Conservation (phyloP, 2,113 vertebrate species). For the Nothobranchius kuhntae region DNA sequence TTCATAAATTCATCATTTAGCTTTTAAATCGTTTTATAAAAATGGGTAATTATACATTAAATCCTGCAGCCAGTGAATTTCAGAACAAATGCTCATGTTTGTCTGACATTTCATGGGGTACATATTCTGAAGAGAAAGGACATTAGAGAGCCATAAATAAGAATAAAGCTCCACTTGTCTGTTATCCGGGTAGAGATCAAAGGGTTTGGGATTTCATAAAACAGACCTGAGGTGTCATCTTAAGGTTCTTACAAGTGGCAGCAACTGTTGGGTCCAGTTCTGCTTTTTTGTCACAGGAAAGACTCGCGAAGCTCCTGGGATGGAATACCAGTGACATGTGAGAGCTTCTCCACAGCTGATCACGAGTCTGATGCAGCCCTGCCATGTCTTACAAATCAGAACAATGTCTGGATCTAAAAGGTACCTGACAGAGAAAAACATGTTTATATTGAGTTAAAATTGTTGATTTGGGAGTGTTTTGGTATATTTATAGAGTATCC, state of each 20-base stretch:
- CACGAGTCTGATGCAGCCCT: conserved; percentile 65
- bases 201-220: conserved; percentile 54
- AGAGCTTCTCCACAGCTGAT: conserved; percentile 75
- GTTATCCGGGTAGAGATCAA: conserved; percentile 26
- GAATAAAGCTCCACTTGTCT: conserved; percentile 34
- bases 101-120: not conserved
- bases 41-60: not conserved
- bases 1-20: not conserved
- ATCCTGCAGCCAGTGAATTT: not conserved
- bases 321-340: conserved; percentile 70
- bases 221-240: conserved; percentile 45
- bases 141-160: conserved; percentile 51
- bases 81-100: conserved; percentile 17
- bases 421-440: conserved; percentile 35
- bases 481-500: conserved; percentile 42
- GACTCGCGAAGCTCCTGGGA: conserved; percentile 65
- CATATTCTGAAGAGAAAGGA: conserved; percentile 10
- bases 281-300: conserved; percentile 73
- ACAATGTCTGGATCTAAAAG: conserved; percentile 70
- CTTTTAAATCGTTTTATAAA: not conserved
- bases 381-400: conserved; percentile 56
- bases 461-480: conserved; percentile 32
- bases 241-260: conserved; percentile 59
- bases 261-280: conserved; percentile 60
- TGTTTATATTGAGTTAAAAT: conserved; percentile 45